These are phyloP conservation scores for Ciona savignyi DNA, from an alignment of 23 tunicate genomes.

Conservation along the genomic window DNA sequence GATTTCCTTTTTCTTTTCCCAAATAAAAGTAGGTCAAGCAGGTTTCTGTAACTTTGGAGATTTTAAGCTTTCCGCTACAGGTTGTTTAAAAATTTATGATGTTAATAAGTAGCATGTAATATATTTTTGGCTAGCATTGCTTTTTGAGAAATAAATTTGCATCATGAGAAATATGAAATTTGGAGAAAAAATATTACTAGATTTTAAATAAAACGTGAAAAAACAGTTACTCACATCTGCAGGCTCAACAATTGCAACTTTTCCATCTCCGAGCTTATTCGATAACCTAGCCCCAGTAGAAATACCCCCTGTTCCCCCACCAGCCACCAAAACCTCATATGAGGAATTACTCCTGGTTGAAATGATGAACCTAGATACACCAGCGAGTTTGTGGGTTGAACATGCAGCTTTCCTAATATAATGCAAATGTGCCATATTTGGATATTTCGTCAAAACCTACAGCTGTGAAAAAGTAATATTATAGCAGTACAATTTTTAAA, in stretches of 20 bases:
- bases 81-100: too few species aligned
- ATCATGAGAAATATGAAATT: background rate
- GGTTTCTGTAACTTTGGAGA: too few species aligned
- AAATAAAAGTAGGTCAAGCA: too few species aligned
- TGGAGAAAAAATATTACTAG: too few species aligned
- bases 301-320: slow-evolving; percentile 95
- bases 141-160: background rate
- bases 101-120: too few species aligned
- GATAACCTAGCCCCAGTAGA: slow-evolving; percentile 76
- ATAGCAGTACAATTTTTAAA: too few species aligned
- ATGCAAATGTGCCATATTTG: background rate
- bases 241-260: slow-evolving; percentile 86
- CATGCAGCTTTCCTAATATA: background rate
- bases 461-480: too few species aligned
- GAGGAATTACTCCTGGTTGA: slow-evolving; percentile 13
- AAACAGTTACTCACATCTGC: slow-evolving; percentile 54
- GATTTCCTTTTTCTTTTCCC: too few species aligned
- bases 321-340: slow-evolving; percentile 89
- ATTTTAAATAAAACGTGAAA: too few species aligned
- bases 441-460: too few species aligned
- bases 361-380: background rate
- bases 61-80: too few species aligned
- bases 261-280: slow-evolving; percentile 61
- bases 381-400: background rate
- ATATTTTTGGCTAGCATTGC: too few species aligned